Conservation (phyloP, 2,113 vertebrate species). For the Rynchops niger region DNA sequence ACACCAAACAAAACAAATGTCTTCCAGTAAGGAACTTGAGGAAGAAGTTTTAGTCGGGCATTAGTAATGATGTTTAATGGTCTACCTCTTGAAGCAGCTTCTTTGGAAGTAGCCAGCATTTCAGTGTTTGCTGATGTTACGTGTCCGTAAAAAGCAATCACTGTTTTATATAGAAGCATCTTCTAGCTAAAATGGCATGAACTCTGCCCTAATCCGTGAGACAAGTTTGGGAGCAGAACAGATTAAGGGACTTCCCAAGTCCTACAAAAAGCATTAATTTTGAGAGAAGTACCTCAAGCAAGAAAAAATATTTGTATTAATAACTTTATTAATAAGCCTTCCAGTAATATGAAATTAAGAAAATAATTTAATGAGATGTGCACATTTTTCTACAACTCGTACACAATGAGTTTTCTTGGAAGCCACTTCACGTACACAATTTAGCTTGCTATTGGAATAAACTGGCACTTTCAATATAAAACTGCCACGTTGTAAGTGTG, state of each 20-base stretch:
- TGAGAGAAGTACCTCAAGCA: not conserved
- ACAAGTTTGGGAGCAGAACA: not conserved
- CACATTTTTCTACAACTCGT: not conserved
- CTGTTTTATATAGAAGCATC: not conserved
- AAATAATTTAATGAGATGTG: not conserved
- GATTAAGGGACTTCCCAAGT: not conserved
- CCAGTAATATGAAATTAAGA: not conserved
- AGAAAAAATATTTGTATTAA: accelerated
- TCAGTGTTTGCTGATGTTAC: not conserved
- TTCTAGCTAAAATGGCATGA: not conserved
- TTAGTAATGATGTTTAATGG: not conserved
- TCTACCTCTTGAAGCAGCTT: not conserved
- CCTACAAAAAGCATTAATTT: not conserved
- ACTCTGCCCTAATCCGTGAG: not conserved
- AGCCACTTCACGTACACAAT: not conserved
- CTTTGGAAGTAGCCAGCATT: not conserved
- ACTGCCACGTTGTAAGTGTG: not conserved
- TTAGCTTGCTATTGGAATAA: not conserved
- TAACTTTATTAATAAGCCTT: not conserved
- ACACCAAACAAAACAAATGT: not conserved
- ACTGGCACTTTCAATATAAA: not conserved
- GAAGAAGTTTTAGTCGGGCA: not conserved
- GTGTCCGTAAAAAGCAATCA: not conserved
- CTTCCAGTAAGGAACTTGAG: not conserved
- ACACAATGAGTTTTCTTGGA: not conserved